Conservation (phyloP, 2,797 vertebrate species). For the Sebastes glaucus region DNA sequence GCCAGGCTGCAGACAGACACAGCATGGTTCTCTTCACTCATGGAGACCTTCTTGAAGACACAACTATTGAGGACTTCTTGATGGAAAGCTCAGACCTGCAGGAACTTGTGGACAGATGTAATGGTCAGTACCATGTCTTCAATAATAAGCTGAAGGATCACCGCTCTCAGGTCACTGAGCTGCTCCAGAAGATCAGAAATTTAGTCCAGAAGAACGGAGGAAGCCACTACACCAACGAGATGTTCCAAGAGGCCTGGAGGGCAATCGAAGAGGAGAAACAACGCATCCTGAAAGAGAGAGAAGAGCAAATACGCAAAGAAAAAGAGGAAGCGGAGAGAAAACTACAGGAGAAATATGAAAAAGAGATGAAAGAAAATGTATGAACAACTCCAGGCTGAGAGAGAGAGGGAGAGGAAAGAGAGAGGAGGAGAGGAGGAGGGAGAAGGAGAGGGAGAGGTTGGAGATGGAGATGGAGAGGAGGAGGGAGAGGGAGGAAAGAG, state of each 20-base stretch:
- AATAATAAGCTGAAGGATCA: not conserved
- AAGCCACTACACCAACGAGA: conserved; percentile 35
- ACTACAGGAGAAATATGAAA: not conserved
- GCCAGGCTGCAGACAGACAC: conserved; percentile 10
- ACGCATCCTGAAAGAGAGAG: conserved; percentile 2
- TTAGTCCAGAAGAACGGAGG: conserved; percentile 7
- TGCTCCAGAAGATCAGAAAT: conserved; percentile 30
- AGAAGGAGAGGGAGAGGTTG: not conserved
- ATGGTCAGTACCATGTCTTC: conserved; percentile 22
- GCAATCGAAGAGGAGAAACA: not conserved
- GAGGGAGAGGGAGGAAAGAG: no score
- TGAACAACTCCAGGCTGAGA: not conserved
- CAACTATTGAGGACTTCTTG: not conserved
- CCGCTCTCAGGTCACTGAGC: conserved; percentile 3
- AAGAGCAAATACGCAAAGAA: not conserved
- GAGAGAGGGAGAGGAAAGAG: not conserved
- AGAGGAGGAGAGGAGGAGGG: not conserved
- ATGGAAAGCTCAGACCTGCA: not conserved
- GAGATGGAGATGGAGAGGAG: no score
- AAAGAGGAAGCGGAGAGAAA: not conserved
- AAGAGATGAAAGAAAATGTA: not conserved
- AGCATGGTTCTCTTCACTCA: conserved; percentile 35
- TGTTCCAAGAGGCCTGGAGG: conserved; percentile 23
- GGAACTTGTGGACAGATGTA: not conserved
- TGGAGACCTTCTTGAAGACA: not conserved